Conservation (phyloP, 2,888 invertebrate species). For the Nomada hirtipes region DNA sequence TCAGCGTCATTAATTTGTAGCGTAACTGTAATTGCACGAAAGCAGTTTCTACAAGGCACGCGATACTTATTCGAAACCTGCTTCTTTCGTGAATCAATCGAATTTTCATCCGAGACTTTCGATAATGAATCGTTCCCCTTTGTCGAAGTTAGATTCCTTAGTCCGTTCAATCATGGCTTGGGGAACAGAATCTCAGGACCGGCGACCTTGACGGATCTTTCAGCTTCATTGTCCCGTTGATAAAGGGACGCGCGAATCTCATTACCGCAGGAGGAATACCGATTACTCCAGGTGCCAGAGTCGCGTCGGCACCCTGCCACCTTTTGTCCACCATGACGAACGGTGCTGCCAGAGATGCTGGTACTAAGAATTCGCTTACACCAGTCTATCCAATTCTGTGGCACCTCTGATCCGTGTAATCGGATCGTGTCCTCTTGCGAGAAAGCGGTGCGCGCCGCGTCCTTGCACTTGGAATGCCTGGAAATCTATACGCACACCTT, state of each 20-base stretch:
- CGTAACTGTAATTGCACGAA: too few species aligned
- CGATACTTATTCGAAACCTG: too few species aligned
- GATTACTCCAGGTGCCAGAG: constrained; percentile 1
- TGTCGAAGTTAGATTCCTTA: background rate
- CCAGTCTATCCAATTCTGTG: constrained; percentile 11
- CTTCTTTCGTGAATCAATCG: too few species aligned
- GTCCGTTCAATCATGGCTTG: background rate
- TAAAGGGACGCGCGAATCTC: background rate
- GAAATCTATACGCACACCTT: constrained; percentile 54
- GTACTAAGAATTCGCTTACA: constrained; percentile 35
- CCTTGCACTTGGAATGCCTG: constrained; percentile 61
- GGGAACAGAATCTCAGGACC: background rate
- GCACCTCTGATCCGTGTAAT: constrained; percentile 38
- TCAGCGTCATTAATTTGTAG: too few species aligned
- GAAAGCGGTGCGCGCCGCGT: constrained; percentile 52
- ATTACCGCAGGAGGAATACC: background rate
- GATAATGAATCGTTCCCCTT: constrained; percentile 26
- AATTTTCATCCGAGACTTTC: too few species aligned
- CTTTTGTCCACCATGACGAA: constrained; percentile 14
- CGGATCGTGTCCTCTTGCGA: constrained; percentile 42
- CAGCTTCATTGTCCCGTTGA: constrained; percentile 17
- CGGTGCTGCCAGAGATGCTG: background rate
- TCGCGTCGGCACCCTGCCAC: background rate
- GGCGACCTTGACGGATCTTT: background rate
- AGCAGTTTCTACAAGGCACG: too few species aligned